These are phyloP conservation scores for Neuroterus valhalla DNA, from an alignment of 1,140 invertebrate genomes.

Conservation along the genomic window DNA sequence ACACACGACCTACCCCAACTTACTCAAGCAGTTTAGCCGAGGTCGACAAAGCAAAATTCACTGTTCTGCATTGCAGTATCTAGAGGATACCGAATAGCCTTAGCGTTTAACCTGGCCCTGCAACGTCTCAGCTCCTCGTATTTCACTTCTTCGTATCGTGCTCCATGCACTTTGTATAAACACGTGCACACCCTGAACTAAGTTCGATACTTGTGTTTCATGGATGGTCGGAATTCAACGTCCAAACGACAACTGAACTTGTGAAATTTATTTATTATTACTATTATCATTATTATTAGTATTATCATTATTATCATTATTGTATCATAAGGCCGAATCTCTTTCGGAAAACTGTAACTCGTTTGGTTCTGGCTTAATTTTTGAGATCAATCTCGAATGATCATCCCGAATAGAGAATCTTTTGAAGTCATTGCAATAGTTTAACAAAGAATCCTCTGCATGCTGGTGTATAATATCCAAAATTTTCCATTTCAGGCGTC, in stretches of 20 bases:
- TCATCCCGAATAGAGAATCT: too few species aligned
- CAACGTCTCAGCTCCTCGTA: constrained; percentile 32
- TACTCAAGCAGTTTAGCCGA: constrained; percentile 1
- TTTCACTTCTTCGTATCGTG: constrained; percentile 28
- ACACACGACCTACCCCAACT: constrained; percentile 37
- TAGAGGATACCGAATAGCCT: constrained; percentile 7
- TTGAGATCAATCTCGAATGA: too few species aligned
- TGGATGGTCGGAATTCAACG: constrained; percentile 1
- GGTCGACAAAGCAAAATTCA: constrained; percentile 46
- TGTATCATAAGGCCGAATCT: too few species aligned
- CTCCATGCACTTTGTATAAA: constrained; percentile 13
- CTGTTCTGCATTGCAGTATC: constrained; percentile 56
- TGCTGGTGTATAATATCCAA: too few species aligned
- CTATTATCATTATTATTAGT: too few species aligned
- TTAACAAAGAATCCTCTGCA: too few species aligned
- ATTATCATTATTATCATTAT: too few species aligned
- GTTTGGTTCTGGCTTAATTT: too few species aligned
- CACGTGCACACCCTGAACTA: neutral
- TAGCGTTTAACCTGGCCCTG: constrained; percentile 15
- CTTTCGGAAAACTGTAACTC: too few species aligned
- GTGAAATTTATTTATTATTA: neutral
- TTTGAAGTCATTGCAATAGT: too few species aligned
- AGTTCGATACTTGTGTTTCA: constrained; percentile 19
- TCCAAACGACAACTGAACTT: neutral
- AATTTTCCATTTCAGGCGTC: too few species aligned